phyloP scores from a whole-genome alignment of 2,888 invertebrate species.

The Fissipunctia ypsillon region DNA sequence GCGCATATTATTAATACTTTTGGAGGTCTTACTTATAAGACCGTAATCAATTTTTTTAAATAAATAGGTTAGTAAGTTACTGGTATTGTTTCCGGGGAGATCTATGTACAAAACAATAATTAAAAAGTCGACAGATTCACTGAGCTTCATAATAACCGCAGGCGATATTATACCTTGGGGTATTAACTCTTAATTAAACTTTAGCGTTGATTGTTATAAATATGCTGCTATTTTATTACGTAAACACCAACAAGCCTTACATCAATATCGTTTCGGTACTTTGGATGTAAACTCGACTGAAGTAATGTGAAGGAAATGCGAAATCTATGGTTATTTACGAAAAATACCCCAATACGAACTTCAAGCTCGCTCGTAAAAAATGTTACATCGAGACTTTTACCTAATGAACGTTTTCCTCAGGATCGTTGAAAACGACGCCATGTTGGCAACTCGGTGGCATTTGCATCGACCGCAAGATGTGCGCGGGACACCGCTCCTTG shows the following conservation, averaged over 20 bases:
- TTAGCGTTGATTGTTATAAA: slow-evolving; percentile 17
- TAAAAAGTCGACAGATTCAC: slow-evolving; percentile 25
- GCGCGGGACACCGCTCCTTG: slow-evolving; percentile 74
- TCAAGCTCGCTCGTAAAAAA: slow-evolving; percentile 20
- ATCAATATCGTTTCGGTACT: slow-evolving; percentile 18
- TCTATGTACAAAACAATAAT: slow-evolving; percentile 27
- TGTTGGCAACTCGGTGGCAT: slow-evolving; percentile 84
- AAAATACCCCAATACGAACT: slow-evolving; percentile 17
- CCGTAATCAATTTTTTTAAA: slow-evolving; percentile 24
- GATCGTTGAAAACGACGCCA: slow-evolving; percentile 79
- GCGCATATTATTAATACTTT: slow-evolving; percentile 2
- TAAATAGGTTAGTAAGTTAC: slow-evolving; percentile 22
- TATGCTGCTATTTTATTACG: not conserved
- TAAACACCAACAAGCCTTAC: not conserved
- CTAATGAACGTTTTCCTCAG: slow-evolving; percentile 68
- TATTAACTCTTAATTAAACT: slow-evolving; percentile 15
- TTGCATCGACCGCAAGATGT: slow-evolving; percentile 80
- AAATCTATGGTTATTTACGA: slow-evolving; percentile 33
- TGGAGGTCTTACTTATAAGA: not conserved
- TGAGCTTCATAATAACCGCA: slow-evolving; percentile 8
- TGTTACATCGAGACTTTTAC: slow-evolving; percentile 22
- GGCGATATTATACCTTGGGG: not conserved
- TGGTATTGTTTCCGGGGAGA: slow-evolving; percentile 7
- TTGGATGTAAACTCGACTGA: slow-evolving; percentile 24
- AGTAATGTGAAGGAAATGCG: slow-evolving; percentile 2